Base-by-base conservation (phyloP, 2,113 vertebrate species). In the Brachyhypopomus gauderio region DNA sequence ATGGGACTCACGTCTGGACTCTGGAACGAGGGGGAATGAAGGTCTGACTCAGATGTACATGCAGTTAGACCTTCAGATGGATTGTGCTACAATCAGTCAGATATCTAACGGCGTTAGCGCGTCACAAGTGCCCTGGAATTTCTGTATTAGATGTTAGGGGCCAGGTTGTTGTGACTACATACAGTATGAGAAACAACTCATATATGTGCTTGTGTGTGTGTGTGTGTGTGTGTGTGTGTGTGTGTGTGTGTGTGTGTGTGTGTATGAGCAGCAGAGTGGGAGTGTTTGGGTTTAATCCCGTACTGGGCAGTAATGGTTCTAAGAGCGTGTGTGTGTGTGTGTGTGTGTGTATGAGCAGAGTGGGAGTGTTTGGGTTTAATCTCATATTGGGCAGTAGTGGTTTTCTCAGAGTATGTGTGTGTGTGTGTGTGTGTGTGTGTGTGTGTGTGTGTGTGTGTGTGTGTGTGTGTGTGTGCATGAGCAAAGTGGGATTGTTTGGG, bases 1-100 rank as follows among this genome's bases (percentile, higher is more conserved):
- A 96, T 89, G 0, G 96, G 95, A 70, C 45, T 93, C 86, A 95
- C 93, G 25, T 96, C 95, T 0, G 96, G 95, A 82, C 94, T 96
- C 96, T 97, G 85, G 27, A 75, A 88, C 8, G 84, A 34, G 85
- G 77, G 16, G 52, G 17, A 52, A 34, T n/a, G 16, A 78, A 0
- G 8, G 19, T 67, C 27, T 17, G 8, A 6, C 56, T 34, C n/a
- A 6, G 23, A n/a, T 55, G 34, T 62, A 45, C 16, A 8, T 12
- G 19, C 27, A 56, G 25, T 4, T 23, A 48, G 23, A 27, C 11
- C 41, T 27, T 41, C 56, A 30, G 5, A 25, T 79, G 12, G 20
- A 72, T 4, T 59, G 12, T 41, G 4, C 16, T 69, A 16, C 20
- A 8, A 52, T 52, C 45, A 52, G 9, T 36, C 30, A 34, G 34